These are phyloP conservation scores for Bugulina stolonifera DNA, from an alignment of 2,888 invertebrate species.

Conservation along the genomic window DNA sequence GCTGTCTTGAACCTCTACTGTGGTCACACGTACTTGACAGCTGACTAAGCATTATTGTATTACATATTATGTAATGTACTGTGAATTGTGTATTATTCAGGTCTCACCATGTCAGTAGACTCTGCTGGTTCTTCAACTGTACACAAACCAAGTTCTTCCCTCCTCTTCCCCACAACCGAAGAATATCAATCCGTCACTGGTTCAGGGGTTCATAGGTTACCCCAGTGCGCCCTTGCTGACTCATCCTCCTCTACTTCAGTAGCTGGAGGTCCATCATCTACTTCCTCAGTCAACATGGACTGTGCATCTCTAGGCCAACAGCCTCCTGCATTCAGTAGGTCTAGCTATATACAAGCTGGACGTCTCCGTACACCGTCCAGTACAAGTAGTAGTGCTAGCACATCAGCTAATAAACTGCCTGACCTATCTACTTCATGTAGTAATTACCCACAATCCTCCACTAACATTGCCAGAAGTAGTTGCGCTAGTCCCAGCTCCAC, in stretches of 20 bases:
- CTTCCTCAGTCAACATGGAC: conserved; percentile 12
- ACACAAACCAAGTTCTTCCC: too few species aligned
- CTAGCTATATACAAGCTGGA: background rate
- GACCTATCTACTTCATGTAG: background rate
- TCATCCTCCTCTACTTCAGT: background rate
- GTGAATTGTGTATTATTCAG: too few species aligned
- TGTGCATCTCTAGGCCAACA: background rate
- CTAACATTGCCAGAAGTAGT: background rate
- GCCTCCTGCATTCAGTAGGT: background rate
- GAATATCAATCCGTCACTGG: too few species aligned
- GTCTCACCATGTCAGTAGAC: too few species aligned
- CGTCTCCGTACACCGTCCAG: background rate
- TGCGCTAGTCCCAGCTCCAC: background rate
- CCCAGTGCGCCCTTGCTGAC: background rate
- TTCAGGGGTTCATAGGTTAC: too few species aligned
- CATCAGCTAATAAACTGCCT: background rate
- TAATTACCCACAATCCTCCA: background rate
- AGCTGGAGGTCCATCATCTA: too few species aligned
- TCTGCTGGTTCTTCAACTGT: too few species aligned
- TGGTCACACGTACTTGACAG: too few species aligned
- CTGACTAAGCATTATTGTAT: too few species aligned
- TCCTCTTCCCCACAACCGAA: too few species aligned
- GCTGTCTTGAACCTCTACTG: too few species aligned
- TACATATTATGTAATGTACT: too few species aligned
- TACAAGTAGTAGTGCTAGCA: background rate